Evolutionary conservation across 1,140 invertebrate genomes (phyloP), one percentile per base, ranked within the genome.

Genomic region (Hyles euphorbiae): DNA sequence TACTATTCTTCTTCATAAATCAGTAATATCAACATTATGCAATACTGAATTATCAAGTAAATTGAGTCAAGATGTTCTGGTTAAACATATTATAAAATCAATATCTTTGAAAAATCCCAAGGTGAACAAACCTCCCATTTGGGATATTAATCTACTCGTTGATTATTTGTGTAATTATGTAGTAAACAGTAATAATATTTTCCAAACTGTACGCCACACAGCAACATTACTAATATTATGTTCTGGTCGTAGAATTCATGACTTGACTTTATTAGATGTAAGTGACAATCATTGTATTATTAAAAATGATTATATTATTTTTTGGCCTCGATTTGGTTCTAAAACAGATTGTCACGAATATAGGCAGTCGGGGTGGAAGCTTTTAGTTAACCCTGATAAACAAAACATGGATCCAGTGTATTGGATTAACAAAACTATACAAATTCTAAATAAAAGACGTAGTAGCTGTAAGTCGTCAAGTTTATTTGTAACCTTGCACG

Each of bases 1-100:
- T 40, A 59, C 66, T 22, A 61, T 68, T 34, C 44, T 64, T 3
- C n/a, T 67, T 32, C 60, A 65, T 50, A 65, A 64, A 59, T 65
- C 65, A n/a, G 68, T 53, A 57, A 52, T 70, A 46, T 64, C 56
- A 9, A 87, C 92, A 59, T 88, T 61, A 46, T 66, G 64, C 12
- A 58, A 60, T 57, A 33, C 58, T 11, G 43, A 58, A 4, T 36
- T 36, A 53, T 45, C 53, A 5, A 46, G 51, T 46, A 9, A 34
- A 6, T 36, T 60, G 22, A 61, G 56, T 61, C 34, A 50, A 46
- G 43, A 70, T 63, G 40, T 58, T 8, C 22, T 70, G 3, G 65
- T 70, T 9, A 63, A 60, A 54, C 68, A 65, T 11, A 51, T 60
- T 22, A 51, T 68, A 34, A 68, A 65, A 57, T 62, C 62, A 5